phyloP scores from a whole-genome alignment of 2,888 invertebrate species.

The Dorcus hopei region DNA sequence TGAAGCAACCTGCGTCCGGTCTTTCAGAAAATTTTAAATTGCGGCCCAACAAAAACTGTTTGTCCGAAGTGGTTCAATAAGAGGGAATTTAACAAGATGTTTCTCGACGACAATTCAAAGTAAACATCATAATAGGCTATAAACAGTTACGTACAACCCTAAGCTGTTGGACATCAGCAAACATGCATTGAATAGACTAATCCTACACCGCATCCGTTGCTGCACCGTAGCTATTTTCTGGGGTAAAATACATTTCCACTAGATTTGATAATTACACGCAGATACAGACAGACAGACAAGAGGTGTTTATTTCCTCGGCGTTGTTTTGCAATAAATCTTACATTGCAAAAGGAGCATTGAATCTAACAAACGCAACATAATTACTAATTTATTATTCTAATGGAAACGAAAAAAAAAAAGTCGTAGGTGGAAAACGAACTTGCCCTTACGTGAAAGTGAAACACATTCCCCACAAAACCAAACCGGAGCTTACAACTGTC shows the following conservation, averaged over 20 bases:
- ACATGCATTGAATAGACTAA: constrained; percentile 26
- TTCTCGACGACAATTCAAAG: constrained; percentile 3
- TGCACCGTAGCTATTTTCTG: constrained; percentile 13
- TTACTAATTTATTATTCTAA: no score
- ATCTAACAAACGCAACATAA: no score
- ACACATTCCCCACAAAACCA: constrained; percentile 24
- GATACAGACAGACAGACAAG: not conserved
- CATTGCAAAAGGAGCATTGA: no score
- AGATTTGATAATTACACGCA: not conserved
- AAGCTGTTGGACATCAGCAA: constrained; percentile 18
- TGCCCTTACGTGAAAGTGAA: constrained; percentile 13
- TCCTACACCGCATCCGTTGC: constrained; percentile 21
- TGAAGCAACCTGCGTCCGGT: no score
- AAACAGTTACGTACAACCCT: constrained; percentile 7
- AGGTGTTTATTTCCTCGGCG: no score
- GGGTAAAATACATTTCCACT: constrained; percentile 13
- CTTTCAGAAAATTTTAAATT: no score
- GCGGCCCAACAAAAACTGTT: not conserved
- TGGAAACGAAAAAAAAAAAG: no score
- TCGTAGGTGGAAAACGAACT: constrained; percentile 16
- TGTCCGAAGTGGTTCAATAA: not conserved
- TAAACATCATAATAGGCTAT: constrained; percentile 6
- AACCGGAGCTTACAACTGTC: constrained; percentile 27
- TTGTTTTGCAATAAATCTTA: no score
- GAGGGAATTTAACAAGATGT: not conserved